Evolutionary conservation across 2,888 invertebrate species (phyloP).

Genomic region (Conistra vaccinii): DNA sequence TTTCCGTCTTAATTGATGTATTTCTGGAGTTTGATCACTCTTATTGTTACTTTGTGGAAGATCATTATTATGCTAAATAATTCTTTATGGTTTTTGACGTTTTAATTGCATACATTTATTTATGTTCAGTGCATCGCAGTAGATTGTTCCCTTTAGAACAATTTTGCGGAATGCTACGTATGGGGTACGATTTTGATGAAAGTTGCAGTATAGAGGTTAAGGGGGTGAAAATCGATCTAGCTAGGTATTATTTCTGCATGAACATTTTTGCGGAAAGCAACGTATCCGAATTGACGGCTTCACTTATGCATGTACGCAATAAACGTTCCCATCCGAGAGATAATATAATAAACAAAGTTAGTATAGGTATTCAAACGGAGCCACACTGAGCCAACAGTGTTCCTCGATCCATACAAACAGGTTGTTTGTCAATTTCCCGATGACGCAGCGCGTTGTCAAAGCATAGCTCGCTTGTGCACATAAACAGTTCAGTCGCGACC

Average conservation of each 20-base stretch:
- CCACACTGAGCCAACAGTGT: constrained; percentile 52
- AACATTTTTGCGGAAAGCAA: constrained; percentile 18
- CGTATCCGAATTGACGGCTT: constrained; percentile 16
- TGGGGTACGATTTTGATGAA: too few relatives aligned
- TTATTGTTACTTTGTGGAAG: constrained; percentile 46
- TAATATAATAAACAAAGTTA: constrained; percentile 45
- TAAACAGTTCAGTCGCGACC: constrained; percentile 82
- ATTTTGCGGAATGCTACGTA: too few relatives aligned
- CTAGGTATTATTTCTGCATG: too few relatives aligned
- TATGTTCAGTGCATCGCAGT: neutral
- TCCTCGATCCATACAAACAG: constrained; percentile 72
- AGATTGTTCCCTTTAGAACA: constrained; percentile 14
- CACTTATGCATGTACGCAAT: constrained; percentile 25
- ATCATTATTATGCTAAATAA: constrained; percentile 26
- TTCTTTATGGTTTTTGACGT: constrained; percentile 19
- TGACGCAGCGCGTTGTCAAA: constrained; percentile 85
- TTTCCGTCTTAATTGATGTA: constrained; percentile 73
- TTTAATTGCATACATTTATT: constrained; percentile 5
- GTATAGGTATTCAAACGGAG: constrained; percentile 38
- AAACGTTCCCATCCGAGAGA: constrained; percentile 13
- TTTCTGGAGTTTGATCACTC: constrained; percentile 63
- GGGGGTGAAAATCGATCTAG: too few relatives aligned
- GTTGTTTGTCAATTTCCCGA: constrained; percentile 86
- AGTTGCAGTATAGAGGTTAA: too few relatives aligned
- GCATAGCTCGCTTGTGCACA: constrained; percentile 82